Evolutionary conservation across 2,797 vertebrate species (phyloP).

Genomic region (Acrossocheilus fasciatus): DNA sequence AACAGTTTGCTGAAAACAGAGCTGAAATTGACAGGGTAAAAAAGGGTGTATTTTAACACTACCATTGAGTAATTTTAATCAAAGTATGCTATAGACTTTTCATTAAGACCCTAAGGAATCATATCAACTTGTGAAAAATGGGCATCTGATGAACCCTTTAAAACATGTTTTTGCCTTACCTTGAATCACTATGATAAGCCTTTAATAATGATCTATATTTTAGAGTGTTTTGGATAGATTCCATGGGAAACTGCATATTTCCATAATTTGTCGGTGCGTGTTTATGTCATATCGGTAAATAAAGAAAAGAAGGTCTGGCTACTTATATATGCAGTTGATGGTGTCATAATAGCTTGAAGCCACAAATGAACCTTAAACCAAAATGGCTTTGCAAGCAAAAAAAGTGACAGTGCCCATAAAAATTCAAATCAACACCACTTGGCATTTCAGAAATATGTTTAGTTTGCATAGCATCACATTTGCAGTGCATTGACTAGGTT

Average conservation of each 20-base stretch:
- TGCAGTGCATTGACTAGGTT: too few species aligned
- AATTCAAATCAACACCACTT: neutral
- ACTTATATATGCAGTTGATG: neutral
- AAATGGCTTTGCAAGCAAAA: neutral
- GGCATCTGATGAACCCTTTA: neutral
- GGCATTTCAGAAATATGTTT: too few species aligned
- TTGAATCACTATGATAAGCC: neutral
- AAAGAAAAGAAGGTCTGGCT: neutral
- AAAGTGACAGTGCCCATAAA: neutral
- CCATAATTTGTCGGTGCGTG: neutral
- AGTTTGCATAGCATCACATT: too few species aligned
- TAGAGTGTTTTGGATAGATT: neutral
- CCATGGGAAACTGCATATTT: neutral
- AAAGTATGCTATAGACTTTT: too few species aligned
- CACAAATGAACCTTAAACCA: neutral
- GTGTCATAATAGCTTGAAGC: neutral
- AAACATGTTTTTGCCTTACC: neutral
- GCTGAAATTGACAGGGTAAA: too few species aligned
- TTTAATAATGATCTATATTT: neutral
- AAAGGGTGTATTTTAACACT: too few species aligned
- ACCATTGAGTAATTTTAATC: too few species aligned
- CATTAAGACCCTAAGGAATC: too few species aligned
- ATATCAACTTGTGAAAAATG: too few species aligned
- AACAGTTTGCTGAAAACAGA: too few species aligned
- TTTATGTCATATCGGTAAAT: neutral